These are phyloP conservation scores for Lichenostomus cassidix DNA, from an alignment of 2,113 vertebrate species.

Conservation along the genomic window DNA sequence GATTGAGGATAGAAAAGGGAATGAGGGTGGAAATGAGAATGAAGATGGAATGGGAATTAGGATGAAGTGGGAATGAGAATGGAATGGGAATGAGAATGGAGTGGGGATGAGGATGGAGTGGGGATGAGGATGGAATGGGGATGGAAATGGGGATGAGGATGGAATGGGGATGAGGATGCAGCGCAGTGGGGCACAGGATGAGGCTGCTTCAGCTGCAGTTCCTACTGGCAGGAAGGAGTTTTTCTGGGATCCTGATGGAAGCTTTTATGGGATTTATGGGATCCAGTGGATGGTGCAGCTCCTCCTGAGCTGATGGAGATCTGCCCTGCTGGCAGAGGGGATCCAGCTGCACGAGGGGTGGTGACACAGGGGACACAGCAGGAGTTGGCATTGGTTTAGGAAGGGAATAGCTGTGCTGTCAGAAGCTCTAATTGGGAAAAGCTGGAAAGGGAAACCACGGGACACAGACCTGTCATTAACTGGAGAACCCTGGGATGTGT, in stretches of 20 bases:
- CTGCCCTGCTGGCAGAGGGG: background rate
- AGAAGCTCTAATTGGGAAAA: background rate
- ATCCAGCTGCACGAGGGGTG: background rate
- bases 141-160: background rate
- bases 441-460: background rate
- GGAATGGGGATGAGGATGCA: background rate
- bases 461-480: background rate
- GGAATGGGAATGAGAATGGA: too few relatives aligned
- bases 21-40: too few relatives aligned
- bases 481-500: fast-evolving
- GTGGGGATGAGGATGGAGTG: background rate
- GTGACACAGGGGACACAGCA: background rate
- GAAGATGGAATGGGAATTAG: background rate
- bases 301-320: background rate
- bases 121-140: background rate
- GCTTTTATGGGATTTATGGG: background rate
- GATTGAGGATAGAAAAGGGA: too few relatives aligned
- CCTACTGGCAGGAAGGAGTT: background rate
- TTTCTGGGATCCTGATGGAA: fast-evolving
- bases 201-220: background rate
- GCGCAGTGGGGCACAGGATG: background rate
- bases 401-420: background rate
- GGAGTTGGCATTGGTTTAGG: background rate
- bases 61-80: too few relatives aligned
- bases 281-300: background rate